These are phyloP conservation scores for Epinotia demarniana DNA, from an alignment of 2,888 invertebrate species.

Conservation along the genomic window DNA sequence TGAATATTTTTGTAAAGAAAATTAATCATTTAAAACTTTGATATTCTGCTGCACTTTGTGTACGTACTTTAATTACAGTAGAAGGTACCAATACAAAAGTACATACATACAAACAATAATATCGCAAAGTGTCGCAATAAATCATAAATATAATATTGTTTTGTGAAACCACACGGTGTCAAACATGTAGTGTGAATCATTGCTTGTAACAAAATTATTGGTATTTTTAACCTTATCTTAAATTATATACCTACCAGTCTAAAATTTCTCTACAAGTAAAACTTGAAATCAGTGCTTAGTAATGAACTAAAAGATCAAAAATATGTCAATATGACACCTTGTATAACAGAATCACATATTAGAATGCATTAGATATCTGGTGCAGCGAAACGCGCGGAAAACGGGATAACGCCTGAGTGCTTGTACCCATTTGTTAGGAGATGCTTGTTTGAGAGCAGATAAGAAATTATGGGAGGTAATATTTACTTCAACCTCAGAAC, in stretches of 20 bases:
- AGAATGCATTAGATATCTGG: constrained; percentile 30
- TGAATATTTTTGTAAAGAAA: too few species aligned
- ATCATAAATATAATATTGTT: background rate
- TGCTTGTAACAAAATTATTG: background rate
- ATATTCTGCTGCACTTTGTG: background rate
- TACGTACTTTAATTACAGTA: background rate
- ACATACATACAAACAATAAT: too few species aligned
- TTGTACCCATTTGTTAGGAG: constrained; percentile 26
- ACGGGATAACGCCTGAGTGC: constrained; percentile 39
- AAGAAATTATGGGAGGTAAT: background rate
- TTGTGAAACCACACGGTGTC: background rate
- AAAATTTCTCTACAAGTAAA: too few species aligned
- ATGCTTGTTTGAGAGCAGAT: constrained; percentile 25
- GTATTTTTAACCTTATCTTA: background rate
- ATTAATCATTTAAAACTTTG: background rate
- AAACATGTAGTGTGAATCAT: background rate
- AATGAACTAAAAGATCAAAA: constrained; percentile 36
- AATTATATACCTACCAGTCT: background rate
- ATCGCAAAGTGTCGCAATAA: too few species aligned
- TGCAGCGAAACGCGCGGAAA: constrained; percentile 34
- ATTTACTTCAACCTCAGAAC: background rate
- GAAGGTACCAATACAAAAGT: background rate
- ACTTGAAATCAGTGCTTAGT: background rate
- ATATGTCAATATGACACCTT: background rate
- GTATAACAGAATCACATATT: constrained; percentile 16